A percentile compares a stretch with the other conserved stretches of the same genome.
Conservation (phyloP, 2,888 invertebrate genomes). For the Trisateles emortualis region DNA sequence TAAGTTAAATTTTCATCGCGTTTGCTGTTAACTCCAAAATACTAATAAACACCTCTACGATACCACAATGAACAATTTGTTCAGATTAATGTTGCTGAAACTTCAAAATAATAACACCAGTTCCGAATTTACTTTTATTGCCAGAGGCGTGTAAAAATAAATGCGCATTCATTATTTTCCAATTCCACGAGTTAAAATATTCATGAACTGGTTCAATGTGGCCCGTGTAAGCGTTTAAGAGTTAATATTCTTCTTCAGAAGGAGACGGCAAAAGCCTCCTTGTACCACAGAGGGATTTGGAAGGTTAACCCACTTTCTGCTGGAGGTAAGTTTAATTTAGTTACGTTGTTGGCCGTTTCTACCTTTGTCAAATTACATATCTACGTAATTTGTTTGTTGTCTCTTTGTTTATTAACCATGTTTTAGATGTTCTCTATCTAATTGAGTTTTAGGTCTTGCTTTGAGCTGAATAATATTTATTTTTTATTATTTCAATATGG, state of each 20-base stretch:
- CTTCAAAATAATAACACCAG: conserved; percentile 7
- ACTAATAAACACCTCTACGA: background rate
- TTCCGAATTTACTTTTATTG: conserved; percentile 7
- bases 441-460: background rate
- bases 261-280: conserved; percentile 43
- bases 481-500: no score
- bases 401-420: conserved; percentile 45
- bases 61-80: background rate
- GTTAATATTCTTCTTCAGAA: conserved; percentile 51
- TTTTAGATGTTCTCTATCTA: conserved; percentile 14
- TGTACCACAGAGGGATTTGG: conserved; percentile 46
- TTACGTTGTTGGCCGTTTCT: conserved; percentile 51
- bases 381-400: conserved; percentile 41
- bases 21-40: background rate
- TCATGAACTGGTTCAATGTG: conserved; percentile 39
- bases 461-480: background rate
- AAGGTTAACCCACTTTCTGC: conserved; percentile 51
- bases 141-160: conserved; percentile 11
- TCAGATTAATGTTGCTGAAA: background rate
- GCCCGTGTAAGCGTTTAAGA: conserved; percentile 42
- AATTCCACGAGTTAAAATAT: conserved; percentile 42
- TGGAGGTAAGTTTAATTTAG: conserved; percentile 53
- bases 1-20: background rate
- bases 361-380: conserved; percentile 54
- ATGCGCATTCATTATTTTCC: conserved; percentile 21